These are phyloP conservation scores for Macroglossus sobrinus DNA, from an alignment of 2,113 vertebrate species.

Conservation along the genomic window DNA sequence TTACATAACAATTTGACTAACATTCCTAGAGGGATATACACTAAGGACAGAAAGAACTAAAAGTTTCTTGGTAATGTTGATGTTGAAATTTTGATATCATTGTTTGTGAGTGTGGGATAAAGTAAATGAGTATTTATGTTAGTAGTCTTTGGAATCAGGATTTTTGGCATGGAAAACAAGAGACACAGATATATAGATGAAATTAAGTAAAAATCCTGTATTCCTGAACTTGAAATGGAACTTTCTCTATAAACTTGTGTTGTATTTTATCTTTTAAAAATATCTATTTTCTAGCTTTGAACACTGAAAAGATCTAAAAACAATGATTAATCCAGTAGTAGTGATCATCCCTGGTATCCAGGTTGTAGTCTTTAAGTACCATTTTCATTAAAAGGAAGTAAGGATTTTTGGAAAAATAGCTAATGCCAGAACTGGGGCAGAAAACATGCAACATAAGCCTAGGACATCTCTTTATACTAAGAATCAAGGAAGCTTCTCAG, in stretches of 20 bases:
- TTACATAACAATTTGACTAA: conserved; percentile 19
- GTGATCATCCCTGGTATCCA: neutral
- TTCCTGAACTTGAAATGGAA: conserved; percentile 22
- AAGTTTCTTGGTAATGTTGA: neutral
- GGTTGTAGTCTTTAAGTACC: neutral
- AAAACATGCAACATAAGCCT: neutral
- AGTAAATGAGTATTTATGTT: conserved; percentile 33
- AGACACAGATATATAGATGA: neutral
- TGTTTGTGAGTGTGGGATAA: conserved; percentile 9
- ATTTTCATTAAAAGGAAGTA: neutral
- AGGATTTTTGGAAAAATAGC: neutral
- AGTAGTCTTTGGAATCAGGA: neutral
- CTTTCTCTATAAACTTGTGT: neutral
- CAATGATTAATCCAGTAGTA: neutral
- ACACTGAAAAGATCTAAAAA: neutral
- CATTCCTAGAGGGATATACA: conserved; percentile 25
- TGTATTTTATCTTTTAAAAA: neutral
- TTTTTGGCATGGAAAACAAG: neutral
- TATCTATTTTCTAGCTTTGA: neutral
- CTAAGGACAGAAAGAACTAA: conserved; percentile 16
- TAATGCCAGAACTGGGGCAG: neutral
- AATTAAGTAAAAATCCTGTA: conserved; percentile 10
- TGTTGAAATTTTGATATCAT: conserved; percentile 19
- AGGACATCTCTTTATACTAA: neutral
- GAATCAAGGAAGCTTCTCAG: neutral